A percentile compares a stretch with the other conserved stretches of the same genome.
These are phyloP conservation scores for Masticophis lateralis DNA, from an alignment of 2,797 vertebrate species.

Conservation along the genomic window DNA sequence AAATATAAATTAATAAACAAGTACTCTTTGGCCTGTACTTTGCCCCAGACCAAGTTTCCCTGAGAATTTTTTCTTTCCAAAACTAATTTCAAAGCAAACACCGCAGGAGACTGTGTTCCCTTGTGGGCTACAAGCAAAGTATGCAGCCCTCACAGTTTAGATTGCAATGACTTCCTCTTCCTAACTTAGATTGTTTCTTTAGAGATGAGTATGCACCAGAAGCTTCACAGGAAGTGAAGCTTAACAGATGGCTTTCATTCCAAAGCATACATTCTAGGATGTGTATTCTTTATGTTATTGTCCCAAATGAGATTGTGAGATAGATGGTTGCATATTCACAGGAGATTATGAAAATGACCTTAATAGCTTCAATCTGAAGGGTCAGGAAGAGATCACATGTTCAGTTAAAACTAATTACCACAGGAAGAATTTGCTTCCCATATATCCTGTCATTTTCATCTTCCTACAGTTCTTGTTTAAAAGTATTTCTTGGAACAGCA, in stretches of 20 bases:
- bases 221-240: conserved; percentile 10
- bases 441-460: background rate
- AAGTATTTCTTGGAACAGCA: background rate
- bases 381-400: background rate
- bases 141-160: background rate
- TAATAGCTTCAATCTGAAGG: background rate
- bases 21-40: background rate
- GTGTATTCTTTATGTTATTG: background rate
- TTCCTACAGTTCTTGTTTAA: background rate
- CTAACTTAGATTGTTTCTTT: conserved; percentile 25
- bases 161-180: conserved; percentile 27
- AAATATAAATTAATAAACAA: background rate
- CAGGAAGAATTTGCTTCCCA: conserved; percentile 2
- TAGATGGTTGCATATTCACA: background rate
- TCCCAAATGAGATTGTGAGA: conserved; percentile 7
- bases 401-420: background rate
- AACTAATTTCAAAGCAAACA: background rate
- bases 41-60: background rate
- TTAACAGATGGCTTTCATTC: conserved; percentile 32
- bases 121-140: background rate
- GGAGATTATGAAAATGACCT: conserved; percentile 10
- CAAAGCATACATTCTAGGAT: background rate
- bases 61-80: conserved; percentile 1
- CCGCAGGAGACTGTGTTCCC: conserved; percentile 9
- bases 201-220: conserved; percentile 23